Percentiles rank a stretch among this genome's conserved stretches.
phyloP scores from a whole-genome alignment of 2,888 invertebrate species.

The Thecophora atra region DNA sequence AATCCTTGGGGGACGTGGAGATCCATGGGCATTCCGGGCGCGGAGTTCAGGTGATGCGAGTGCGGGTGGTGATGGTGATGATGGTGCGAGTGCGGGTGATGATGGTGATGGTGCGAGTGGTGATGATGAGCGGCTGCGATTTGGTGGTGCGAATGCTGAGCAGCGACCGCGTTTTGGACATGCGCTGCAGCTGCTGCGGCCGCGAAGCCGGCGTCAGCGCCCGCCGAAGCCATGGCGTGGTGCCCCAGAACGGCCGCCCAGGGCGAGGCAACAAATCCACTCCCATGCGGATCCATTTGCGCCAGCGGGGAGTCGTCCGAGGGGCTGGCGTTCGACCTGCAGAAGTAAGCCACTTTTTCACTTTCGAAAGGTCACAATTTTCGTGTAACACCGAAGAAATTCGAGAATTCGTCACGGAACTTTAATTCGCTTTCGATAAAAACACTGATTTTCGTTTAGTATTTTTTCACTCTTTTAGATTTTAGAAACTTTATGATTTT shows the following conservation, averaged over 20 bases:
- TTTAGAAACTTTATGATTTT: not conserved
- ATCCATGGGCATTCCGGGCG: slow-evolving; percentile 85
- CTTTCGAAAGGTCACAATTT: not conserved
- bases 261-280: slow-evolving; percentile 77
- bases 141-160: slow-evolving; percentile 58
- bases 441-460: not conserved
- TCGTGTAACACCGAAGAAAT: not conserved
- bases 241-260: slow-evolving; percentile 80
- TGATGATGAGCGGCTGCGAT: slow-evolving; percentile 41
- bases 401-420: not conserved
- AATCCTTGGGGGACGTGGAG: slow-evolving; percentile 91
- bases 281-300: slow-evolving; percentile 51
- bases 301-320: not conserved
- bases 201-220: slow-evolving; percentile 63
- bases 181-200: slow-evolving; percentile 67
- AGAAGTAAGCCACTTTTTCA: slow-evolving; percentile 22
- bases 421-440: not conserved
- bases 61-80: slow-evolving; percentile 70
- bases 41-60: slow-evolving; percentile 64
- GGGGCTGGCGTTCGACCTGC: not conserved
- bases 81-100: slow-evolving; percentile 51
- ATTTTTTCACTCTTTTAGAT: not conserved
- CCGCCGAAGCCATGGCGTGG: slow-evolving; percentile 64
- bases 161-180: slow-evolving; percentile 67
- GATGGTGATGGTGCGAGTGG: slow-evolving; percentile 54